Evolutionary conservation across 23 tunicate species (phyloP).

Genomic region (Ciona savignyi): DNA sequence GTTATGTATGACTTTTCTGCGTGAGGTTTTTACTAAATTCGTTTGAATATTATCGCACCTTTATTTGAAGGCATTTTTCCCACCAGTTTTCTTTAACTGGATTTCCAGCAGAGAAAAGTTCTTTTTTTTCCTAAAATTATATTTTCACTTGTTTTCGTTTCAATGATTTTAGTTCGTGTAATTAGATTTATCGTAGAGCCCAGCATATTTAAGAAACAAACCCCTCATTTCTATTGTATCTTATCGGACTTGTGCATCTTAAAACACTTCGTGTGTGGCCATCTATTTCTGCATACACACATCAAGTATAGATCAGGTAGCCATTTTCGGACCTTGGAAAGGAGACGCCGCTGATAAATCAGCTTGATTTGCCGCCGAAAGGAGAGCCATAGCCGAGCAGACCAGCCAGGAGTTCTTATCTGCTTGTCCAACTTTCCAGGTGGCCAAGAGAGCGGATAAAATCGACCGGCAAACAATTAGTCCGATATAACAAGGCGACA

Average conservation of each 20-base stretch:
- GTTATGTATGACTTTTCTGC: background rate
- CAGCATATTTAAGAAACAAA: no score
- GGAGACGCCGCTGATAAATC: background rate
- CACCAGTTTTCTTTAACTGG: background rate
- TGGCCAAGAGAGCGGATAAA: background rate
- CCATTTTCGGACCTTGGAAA: background rate
- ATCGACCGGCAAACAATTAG: background rate
- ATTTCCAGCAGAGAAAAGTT: background rate
- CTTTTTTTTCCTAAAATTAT: background rate
- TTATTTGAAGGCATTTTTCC: background rate
- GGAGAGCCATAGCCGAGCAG: background rate
- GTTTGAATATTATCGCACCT: background rate
- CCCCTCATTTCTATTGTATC: background rate
- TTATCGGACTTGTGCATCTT: background rate
- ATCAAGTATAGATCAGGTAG: background rate
- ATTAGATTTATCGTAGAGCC: no score
- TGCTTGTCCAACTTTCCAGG: background rate
- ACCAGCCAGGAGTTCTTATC: background rate
- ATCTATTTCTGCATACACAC: no score
- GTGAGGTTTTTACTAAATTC: background rate
- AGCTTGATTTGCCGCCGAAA: background rate
- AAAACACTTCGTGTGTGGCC: background rate
- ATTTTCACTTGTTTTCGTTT: no score
- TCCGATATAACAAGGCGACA: background rate
- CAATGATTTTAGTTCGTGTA: no score